A percentile compares a stretch with the other conserved stretches of the same genome.
Evolutionary conservation across 1,140 invertebrate genomes (phyloP).

Genomic region (Hyposmocoma kahamanoa): DNA sequence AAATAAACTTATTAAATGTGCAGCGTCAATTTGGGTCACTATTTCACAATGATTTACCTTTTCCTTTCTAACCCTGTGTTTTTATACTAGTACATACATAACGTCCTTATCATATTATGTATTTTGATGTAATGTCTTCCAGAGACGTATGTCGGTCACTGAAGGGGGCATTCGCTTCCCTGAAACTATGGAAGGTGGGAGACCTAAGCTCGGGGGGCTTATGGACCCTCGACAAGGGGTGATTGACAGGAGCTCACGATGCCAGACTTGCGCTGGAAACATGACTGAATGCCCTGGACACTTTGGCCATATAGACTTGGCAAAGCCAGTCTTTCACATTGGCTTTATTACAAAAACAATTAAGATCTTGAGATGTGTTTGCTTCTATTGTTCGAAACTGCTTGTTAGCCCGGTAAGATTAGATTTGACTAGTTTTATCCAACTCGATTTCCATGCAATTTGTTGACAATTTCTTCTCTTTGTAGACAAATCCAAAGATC

Average conservation of each 20-base stretch:
- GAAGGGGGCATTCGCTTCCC: constrained; percentile 97
- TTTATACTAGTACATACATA: too few relatives aligned
- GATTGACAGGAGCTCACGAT: constrained; percentile 93
- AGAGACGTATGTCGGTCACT: constrained; percentile 98
- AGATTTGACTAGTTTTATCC: constrained; percentile 7
- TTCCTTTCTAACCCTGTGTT: too few relatives aligned
- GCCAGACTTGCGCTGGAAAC: constrained; percentile 98
- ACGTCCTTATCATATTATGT: too few relatives aligned
- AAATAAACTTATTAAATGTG: too few relatives aligned
- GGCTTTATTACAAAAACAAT: constrained; percentile 98
- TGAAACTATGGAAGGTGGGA: constrained; percentile 98
- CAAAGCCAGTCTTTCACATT: constrained; percentile 99
- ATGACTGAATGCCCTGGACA: constrained; percentile 99
- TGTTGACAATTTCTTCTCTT: constrained; percentile 13
- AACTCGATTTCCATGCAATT: constrained; percentile 11
- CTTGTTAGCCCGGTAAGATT: constrained; percentile 92
- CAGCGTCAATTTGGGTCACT: too few relatives aligned
- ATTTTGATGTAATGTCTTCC: constrained; percentile 34
- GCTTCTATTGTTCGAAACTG: constrained; percentile 98
- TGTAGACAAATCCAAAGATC: constrained; percentile 93
- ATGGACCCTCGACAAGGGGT: constrained; percentile 99
- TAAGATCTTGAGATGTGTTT: constrained; percentile 97
- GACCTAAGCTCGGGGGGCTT: constrained; percentile 97
- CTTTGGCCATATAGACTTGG: constrained; percentile 99
- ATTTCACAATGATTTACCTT: too few relatives aligned